Evolutionary conservation across 2,797 vertebrate genomes (phyloP), one percentile per base, ranked within the genome.

Genomic region (Myoxocephalus aenaeus): DNA sequence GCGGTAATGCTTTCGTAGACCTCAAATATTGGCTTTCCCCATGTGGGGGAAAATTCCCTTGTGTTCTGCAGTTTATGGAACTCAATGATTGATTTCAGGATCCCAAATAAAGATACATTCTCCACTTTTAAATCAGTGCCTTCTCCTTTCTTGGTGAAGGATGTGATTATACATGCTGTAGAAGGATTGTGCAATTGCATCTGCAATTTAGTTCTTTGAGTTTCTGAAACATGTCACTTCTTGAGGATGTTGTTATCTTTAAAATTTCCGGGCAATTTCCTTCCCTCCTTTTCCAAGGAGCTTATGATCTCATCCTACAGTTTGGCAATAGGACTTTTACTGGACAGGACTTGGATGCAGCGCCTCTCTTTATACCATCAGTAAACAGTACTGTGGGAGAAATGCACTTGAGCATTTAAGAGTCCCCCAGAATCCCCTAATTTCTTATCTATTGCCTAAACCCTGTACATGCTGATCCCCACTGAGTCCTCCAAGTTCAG

Each of bases 171-270:
- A 42, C 13, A 18, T 17, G n/a, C 57, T 40, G 22, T 38, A 13
- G 11, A n/a, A n/a, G 20, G 57, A n/a, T 32, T 17, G 27, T 17
- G 27, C n/a, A n/a, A n/a, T 64, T 27, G 7, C 42, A 54, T 22
- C 44, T 22, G n/a, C 6, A 36, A 27, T 58, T 32, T 10, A 25
- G 5, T 46, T 46, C 9, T 32, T 65, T 25, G 22, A 79, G 40
- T 73, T 85, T 81, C 64, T 65, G 67, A 81, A 81, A 80, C 44
- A 64, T 79, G 70, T 75, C 67, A 78, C 54, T 83, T 79, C 53
- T 75, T 25, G 38, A 87, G 63, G 54, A 84, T 67, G 29, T 36
- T 32, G 18, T 73, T 70, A 62, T 15, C 13, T 22, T 36, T 34
- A 4, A 32, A 65, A 65, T 17, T 48, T 7, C 2, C 18, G n/a